Conservation (phyloP, 2,113 vertebrate species). For the Oreochromis spilurus region DNA sequence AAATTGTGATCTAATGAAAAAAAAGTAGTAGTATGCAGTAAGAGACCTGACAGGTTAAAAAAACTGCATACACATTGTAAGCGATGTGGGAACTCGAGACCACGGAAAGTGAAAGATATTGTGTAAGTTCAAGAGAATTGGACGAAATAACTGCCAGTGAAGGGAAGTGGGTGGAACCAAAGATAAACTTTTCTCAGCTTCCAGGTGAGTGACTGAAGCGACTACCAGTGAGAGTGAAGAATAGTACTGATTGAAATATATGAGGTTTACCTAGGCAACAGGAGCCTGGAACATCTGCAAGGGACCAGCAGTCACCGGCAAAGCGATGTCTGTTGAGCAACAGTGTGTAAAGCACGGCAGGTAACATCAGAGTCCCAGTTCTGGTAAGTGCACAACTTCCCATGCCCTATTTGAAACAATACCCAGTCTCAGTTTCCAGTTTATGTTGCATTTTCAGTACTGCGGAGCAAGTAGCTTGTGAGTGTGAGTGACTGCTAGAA, state of each 20-base stretch:
- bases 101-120: background rate
- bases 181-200: background rate
- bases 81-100: rapidly evolving
- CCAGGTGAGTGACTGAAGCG: background rate
- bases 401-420: background rate
- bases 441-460: background rate
- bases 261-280: background rate
- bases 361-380: background rate
- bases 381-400: background rate
- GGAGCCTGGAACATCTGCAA: background rate
- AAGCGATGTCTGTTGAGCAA: background rate
- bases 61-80: background rate
- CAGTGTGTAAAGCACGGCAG: background rate
- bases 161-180: background rate
- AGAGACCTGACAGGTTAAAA: background rate
- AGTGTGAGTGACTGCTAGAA: rapidly evolving
- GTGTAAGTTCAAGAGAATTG: background rate
- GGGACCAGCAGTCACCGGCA: background rate
- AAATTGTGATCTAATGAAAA: background rate
- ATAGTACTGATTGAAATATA: background rate
- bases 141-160: background rate
- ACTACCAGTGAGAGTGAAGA: background rate
- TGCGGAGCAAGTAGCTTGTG: background rate
- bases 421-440: background rate
- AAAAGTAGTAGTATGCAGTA: background rate